Base-by-base conservation (phyloP, 2,113 vertebrate genomes). In the Rhinoptilus africanus region DNA sequence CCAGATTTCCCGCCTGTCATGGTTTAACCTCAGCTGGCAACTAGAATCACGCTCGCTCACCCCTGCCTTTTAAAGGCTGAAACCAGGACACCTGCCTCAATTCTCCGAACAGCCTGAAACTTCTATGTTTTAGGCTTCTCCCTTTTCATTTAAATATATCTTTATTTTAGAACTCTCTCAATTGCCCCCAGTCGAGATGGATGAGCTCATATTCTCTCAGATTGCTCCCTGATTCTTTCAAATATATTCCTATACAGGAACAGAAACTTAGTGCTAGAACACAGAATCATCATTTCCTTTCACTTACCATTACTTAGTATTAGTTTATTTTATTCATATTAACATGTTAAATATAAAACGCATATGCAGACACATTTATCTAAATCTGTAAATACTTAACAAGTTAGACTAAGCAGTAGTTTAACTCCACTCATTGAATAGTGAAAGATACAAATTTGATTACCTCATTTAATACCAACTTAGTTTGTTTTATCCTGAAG, bases 401-500 rank as follows among this genome's bases (percentile, higher is more conserved):
- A n/a, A 39, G 4, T 45, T 81, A 89, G 47, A 47, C 20, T 67
- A 77, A 78, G 37, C 26, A 83, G 35, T 22, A 76, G 15, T 39
- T 89, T 43, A 92, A 84, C 43, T 85, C 30, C 41, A 78, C 32
- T 88, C 48, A 28, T 39, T 23, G 24, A 71, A 77, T 2, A 94
- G 24, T 92, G n/a, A 76, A 75, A 94, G 41, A 51, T 30, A 86
- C 12, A 74, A 69, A 74, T 69, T 67, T 92, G 13, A 54, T 86
- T 68, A 88, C 74, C 62, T 67, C 19, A 85, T 66, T 82, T 88
- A 95, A 56, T 41, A 95, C 26, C 6, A 93, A 78, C 19, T 32
- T 63, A 17, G 63, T 86, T 73, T 72, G 51, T 69, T 94, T 96
- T 68, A 81, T 45, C n/a, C 82, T 79, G 88, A 94, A 95, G 21